Conservation (phyloP, 1,140 invertebrate genomes). For the Drosophila arawakana region DNA sequence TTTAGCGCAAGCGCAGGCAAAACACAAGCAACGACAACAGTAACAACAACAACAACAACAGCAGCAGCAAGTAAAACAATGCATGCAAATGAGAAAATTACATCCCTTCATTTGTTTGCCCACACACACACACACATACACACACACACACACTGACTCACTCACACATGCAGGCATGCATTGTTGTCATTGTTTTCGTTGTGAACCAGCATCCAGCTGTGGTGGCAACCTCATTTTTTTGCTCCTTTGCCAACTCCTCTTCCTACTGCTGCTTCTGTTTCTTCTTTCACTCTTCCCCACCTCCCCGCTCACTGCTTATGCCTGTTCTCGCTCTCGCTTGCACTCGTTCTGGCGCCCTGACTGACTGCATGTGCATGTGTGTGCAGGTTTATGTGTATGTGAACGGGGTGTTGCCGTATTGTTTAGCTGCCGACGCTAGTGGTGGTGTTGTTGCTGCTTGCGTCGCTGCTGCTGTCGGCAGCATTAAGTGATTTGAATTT, state of each 20-base stretch:
- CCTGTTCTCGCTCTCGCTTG: not conserved
- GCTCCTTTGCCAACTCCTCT: slow-evolving; percentile 12
- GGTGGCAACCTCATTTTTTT: slow-evolving; percentile 76
- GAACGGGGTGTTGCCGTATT: slow-evolving; percentile 74
- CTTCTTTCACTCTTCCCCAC: not conserved
- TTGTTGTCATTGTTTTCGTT: slow-evolving; percentile 57
- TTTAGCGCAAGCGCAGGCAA: slow-evolving; percentile 79
- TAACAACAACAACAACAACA: slow-evolving; percentile 24
- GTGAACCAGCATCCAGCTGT: slow-evolving; percentile 54
- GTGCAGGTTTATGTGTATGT: slow-evolving; percentile 28
- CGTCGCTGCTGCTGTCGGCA: slow-evolving; percentile 40
- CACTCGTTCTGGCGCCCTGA: not conserved
- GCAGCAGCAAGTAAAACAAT: slow-evolving; percentile 66
- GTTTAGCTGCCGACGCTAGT: slow-evolving; percentile 53
- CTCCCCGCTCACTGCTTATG: not conserved
- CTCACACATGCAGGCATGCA: slow-evolving; percentile 14
- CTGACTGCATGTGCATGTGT: not conserved
- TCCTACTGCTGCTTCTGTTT: not conserved
- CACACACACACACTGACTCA: not conserved
- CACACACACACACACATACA: slow-evolving; percentile 32
- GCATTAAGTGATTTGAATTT: slow-evolving; percentile 83
- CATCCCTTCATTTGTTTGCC: slow-evolving; percentile 84
- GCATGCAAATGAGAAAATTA: slow-evolving; percentile 84
- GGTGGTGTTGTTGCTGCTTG: slow-evolving; percentile 29
- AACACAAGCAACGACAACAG: slow-evolving; percentile 49